These are phyloP conservation scores for Marcusenius ussheri DNA, from an alignment of 2,113 vertebrate genomes.

Conservation along the genomic window DNA sequence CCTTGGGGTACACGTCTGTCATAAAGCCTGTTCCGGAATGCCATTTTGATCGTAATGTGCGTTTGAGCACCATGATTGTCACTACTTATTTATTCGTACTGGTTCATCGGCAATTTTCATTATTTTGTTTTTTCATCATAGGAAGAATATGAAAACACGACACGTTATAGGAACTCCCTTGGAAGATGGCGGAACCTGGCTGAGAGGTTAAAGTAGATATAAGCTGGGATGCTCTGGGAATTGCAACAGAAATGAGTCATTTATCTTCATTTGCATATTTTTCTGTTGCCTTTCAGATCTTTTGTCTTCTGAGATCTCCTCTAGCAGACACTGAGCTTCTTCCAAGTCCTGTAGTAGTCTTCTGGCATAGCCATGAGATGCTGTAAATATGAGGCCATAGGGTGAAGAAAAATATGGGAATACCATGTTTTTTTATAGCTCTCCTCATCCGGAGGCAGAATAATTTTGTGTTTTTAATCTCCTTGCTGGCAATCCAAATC, in stretches of 20 bases:
- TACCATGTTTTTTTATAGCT: conserved; percentile 15
- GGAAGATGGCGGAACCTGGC: conserved; percentile 12
- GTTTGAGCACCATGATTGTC: not conserved
- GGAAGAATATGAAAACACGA: conserved; percentile 14
- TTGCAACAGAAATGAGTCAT: conserved; percentile 39
- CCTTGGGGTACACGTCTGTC: not conserved
- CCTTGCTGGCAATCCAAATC: not conserved
- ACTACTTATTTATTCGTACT: not conserved
- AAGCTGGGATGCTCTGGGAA: conserved; percentile 43
- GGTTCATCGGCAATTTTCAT: not conserved
- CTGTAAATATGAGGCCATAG: conserved; percentile 19
- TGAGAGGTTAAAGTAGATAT: conserved; percentile 46
- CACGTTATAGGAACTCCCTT: conserved; percentile 36
- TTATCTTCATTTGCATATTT: conserved; percentile 37
- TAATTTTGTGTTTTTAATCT: conserved; percentile 4
- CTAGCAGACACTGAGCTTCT: conserved; percentile 36
- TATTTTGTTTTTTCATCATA: not conserved
- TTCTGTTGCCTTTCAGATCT: conserved; percentile 34
- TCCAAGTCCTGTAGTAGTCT: conserved; percentile 28
- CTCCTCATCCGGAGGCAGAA: not conserved
- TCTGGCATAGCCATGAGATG: conserved; percentile 28
- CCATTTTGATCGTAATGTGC: not conserved
- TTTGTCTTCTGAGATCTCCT: conserved; percentile 38
- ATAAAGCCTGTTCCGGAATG: not conserved
- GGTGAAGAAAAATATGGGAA: conserved; percentile 35